Percentiles rank a stretch among this genome's conserved stretches.
Evolutionary conservation across 2,888 invertebrate genomes (phyloP).

Genomic region (Platycnemis pennipes): DNA sequence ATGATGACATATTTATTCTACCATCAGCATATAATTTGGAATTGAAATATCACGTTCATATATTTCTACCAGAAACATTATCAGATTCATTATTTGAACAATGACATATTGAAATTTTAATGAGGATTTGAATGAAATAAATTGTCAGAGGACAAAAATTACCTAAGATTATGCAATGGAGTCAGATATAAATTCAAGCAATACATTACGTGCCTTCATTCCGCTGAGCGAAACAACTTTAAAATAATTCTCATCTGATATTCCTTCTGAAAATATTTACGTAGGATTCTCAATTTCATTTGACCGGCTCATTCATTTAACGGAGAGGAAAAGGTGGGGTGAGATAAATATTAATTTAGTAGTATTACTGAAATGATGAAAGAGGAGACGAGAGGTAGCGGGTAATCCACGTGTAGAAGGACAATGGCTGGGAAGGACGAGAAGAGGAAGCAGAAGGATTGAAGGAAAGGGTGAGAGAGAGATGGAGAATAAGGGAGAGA

Average conservation of each 20-base stretch:
- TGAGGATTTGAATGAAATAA: too few relatives aligned
- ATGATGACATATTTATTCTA: too few relatives aligned
- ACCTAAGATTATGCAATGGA: neutral
- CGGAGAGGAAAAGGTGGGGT: neutral
- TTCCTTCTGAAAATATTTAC: conserved; percentile 18
- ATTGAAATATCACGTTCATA: too few relatives aligned
- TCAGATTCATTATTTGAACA: too few relatives aligned
- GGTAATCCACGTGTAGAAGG: too few relatives aligned
- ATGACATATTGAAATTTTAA: too few relatives aligned
- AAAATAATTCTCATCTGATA: neutral
- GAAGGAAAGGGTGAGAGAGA: neutral
- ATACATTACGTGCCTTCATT: neutral
- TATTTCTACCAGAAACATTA: too few relatives aligned
- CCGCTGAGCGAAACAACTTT: neutral
- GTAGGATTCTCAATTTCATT: neutral
- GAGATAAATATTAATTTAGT: neutral
- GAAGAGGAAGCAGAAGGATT: neutral
- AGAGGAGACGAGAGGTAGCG: neutral
- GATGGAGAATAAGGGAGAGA: neutral
- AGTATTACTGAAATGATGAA: neutral
- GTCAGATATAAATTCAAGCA: neutral
- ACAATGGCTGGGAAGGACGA: neutral
- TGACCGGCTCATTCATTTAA: neutral
- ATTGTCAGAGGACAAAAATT: neutral
- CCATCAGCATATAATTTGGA: too few relatives aligned